Evolutionary conservation across 2,113 vertebrate species (phyloP).

Genomic region (Brevimyrus niger): DNA sequence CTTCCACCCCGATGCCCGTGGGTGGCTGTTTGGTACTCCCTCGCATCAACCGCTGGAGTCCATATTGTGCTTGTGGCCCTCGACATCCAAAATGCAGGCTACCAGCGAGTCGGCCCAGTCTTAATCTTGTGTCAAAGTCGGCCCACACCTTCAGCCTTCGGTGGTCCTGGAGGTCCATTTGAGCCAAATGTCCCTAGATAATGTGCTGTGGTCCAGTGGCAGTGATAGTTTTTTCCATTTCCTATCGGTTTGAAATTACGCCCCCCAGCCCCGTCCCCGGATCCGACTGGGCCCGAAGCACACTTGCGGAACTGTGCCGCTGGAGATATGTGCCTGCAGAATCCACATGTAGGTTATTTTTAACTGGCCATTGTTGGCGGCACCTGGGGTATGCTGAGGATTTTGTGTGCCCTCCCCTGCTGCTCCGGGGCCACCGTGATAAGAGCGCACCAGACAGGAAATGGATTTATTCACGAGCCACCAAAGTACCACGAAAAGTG

Average conservation of each 20-base stretch:
- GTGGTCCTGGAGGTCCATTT: neutral
- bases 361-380: conserved; percentile 20
- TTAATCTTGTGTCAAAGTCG: neutral
- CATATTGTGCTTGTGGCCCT: neutral
- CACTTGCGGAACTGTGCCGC: conserved; percentile 18
- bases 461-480: conserved; percentile 53
- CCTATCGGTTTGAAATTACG: neutral
- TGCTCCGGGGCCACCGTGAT: conserved; percentile 39
- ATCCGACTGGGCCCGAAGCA: neutral
- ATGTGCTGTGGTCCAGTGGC: conserved; percentile 8
- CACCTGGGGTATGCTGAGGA: conserved; percentile 9
- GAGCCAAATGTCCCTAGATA: conserved; percentile 9
- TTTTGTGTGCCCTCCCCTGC: conserved; percentile 26
- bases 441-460: conserved; percentile 54
- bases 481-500: conserved; percentile 32
- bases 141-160: neutral
- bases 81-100: neutral
- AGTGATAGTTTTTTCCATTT: neutral
- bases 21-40: neutral
- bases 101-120: neutral
- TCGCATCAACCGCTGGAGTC: neutral
- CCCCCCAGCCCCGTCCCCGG: neutral
- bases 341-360: conserved; percentile 26
- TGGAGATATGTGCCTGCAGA: conserved; percentile 21
- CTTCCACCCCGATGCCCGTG: neutral